Evolutionary conservation across 1,140 invertebrate species (phyloP), one percentile per base, ranked within the genome.

Genomic region (Zaprionus lachaisei): DNA sequence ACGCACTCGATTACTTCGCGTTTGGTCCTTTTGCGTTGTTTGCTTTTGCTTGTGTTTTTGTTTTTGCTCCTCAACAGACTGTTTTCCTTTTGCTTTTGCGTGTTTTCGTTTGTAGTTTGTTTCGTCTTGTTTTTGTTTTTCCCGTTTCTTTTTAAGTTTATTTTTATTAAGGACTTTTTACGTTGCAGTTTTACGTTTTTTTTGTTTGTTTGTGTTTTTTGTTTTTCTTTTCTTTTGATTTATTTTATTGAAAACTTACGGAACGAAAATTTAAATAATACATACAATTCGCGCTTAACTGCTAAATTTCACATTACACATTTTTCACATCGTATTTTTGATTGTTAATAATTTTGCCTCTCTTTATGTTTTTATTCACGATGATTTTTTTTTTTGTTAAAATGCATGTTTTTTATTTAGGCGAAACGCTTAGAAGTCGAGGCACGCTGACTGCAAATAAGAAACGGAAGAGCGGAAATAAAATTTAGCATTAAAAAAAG

Each of bases 231-330:
- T 51, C 17, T 51, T 64, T 9, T 64, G 54, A 54, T 64, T 22
- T 9, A 7, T 15, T 62, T 62, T 70, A 67, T 80, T 72, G 64
- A 24, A 64, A 74, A 83, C 79, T 72, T 64, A 70, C 70, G 7
- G 61, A 86, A 87, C 83, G 79, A 62, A 87, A 87, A 83, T 87
- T 77, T 80, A 86, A 86, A 86, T 86, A 75, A 83, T 87, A 86
- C 83, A 86, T 83, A 78, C 66, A 87, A 80, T 87, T 86, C 77
- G 77, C 72, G 67, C 80, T 86, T 86, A 86, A 65, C 41, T 83
- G 56, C 80, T 86, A 86, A 86, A 74, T 74, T 83, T 86, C 84
- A 83, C 83, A 72, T 86, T 61, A 86, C 80, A 87, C 83, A 87
- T 72, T 63, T 47, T 54, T 86, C 77, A 86, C 83, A 83, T 87